Evolutionary conservation across 2,113 vertebrate genomes (phyloP), one percentile per base, ranked within the genome.

Genomic region (Cyanistes caeruleus): DNA sequence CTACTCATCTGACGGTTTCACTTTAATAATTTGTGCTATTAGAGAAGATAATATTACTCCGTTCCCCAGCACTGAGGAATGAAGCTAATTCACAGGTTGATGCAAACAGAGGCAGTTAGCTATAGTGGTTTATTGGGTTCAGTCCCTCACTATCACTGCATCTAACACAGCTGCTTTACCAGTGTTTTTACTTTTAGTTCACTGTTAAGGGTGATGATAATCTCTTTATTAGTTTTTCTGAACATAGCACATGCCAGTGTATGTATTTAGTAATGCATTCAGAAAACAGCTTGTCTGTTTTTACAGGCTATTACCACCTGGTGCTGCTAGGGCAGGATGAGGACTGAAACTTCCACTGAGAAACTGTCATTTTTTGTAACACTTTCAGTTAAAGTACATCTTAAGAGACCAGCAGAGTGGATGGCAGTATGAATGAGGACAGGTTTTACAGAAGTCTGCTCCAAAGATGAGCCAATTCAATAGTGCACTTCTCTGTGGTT

Each of bases 151-250:
- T 73, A 31, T 60, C 75, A 60, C 8, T 67, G 15, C 55, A 87
- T 27, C 23, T 56, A 27, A 68, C 24, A 52, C 27, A 94, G 24
- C 21, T 60, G 51, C 53, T 89, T 96, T 83, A 77, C 4, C 58
- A 49, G 23, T 25, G 55, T 12, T 83, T 74, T 62, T 46, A 13
- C 81, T 76, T 82, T 80, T 79, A 91, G 23, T 81, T 94, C 30
- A 39, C 19, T 70, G 12, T 35, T 86, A 49, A 55, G 27, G 5
- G 31, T 55, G 64, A 17, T 95, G 82, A 44, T 24, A 76, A 64
- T 70, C 23, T 75, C 41, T 78, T 39, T 64, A 90, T 93, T 85
- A 83, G 30, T 67, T 93, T 96, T 97, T 33, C 53, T 73, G 64
- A 94, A 84, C 8, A 28, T 30, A 83, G 67, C 19, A 65, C 35